These are phyloP conservation scores for Trinectes maculatus DNA, from an alignment of 2,113 vertebrate species.

Conservation along the genomic window DNA sequence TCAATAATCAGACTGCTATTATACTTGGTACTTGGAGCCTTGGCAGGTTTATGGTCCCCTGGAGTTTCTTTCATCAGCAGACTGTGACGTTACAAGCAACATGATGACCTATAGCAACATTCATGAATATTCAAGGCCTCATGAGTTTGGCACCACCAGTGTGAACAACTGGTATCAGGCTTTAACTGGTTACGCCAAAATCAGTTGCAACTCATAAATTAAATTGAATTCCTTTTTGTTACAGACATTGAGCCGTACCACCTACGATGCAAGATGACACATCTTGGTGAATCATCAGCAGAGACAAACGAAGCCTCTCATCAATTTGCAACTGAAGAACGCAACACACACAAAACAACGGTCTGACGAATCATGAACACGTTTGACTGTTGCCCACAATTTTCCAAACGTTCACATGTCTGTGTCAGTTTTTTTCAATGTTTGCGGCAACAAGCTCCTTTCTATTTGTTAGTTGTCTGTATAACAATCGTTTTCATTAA, in stretches of 20 bases:
- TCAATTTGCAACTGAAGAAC: conserved; percentile 46
- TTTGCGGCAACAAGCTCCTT: background rate
- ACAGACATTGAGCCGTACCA: conserved; percentile 36
- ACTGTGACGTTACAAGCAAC: conserved; percentile 37
- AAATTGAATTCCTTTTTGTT: conserved; percentile 51
- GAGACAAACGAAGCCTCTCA: conserved; percentile 38
- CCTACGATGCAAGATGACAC: conserved; percentile 55
- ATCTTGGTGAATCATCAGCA: conserved; percentile 52
- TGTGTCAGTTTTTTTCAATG: background rate
- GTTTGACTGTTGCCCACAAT: background rate
- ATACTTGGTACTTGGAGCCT: conserved; percentile 13
- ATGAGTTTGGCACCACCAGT: conserved; percentile 46
- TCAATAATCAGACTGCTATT: conserved; percentile 46
- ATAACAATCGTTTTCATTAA: background rate
- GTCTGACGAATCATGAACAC: background rate
- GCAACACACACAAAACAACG: background rate
- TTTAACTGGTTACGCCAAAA: conserved; percentile 54
- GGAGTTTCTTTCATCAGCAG: conserved; percentile 36
- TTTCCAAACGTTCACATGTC: background rate
- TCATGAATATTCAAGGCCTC: conserved; percentile 58
- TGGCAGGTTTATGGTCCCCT: conserved; percentile 38
- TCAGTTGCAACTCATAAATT: conserved; percentile 57
- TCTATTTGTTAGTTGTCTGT: background rate
- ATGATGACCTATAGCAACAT: conserved; percentile 42
- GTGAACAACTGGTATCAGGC: conserved; percentile 48